Evolutionary conservation across 2,888 invertebrate species (phyloP).

Genomic region (Nineta flava): DNA sequence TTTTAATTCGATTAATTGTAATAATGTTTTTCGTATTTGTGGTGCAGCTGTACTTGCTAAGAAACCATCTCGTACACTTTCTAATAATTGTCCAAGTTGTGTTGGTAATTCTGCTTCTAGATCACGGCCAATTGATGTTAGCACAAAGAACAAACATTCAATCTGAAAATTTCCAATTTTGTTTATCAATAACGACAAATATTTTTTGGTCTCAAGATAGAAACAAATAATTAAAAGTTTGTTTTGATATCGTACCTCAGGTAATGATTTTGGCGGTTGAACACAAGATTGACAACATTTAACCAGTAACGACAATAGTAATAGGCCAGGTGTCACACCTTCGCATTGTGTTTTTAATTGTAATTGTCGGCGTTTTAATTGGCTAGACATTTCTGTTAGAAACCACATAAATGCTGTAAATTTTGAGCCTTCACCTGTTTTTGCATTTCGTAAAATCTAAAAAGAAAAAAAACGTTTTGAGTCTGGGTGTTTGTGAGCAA

Average conservation of each 20-base stretch:
- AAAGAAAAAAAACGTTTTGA: slow-evolving; percentile 3
- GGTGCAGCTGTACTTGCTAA: slow-evolving; percentile 56
- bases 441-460: slow-evolving; percentile 34
- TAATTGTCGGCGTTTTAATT: slow-evolving; percentile 53
- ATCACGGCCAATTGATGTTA: slow-evolving; percentile 78
- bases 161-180: slow-evolving; percentile 53
- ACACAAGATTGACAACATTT: slow-evolving; percentile 84
- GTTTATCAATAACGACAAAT: slow-evolving; percentile 3
- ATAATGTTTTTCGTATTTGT: slow-evolving; percentile 63
- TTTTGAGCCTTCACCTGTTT: slow-evolving; percentile 46
- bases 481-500: too few species aligned
- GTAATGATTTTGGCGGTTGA: slow-evolving; percentile 61
- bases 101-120: slow-evolving; percentile 67
- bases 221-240: too few species aligned
- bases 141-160: slow-evolving; percentile 76
- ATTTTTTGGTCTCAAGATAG: too few species aligned
- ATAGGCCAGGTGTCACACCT: slow-evolving; percentile 50
- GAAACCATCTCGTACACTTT: slow-evolving; percentile 72
- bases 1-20: slow-evolving; percentile 80
- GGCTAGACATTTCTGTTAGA: slow-evolving; percentile 80
- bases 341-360: slow-evolving; percentile 36
- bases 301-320: slow-evolving; percentile 66
- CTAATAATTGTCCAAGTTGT: slow-evolving; percentile 63
- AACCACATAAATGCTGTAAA: slow-evolving; percentile 78
- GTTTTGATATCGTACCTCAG: slow-evolving; percentile 43